Conservation (phyloP, 2,888 invertebrate species). For the Ormia ochracea region DNA sequence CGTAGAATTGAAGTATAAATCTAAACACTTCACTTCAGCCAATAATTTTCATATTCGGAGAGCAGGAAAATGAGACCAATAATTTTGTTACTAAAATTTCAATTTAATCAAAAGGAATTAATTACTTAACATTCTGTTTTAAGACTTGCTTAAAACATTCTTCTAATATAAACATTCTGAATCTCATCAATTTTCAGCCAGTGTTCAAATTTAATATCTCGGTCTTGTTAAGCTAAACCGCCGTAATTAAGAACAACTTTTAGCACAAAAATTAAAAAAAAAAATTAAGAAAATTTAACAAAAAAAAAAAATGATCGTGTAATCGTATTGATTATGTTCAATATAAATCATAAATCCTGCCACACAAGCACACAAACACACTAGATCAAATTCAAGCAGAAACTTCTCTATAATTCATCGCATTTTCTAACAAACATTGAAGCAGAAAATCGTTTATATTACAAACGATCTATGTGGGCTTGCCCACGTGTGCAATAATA, state of each 20-base stretch:
- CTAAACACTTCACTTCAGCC: too few species aligned
- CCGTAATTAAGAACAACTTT: not conserved
- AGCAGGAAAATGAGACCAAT: too few species aligned
- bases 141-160: too few species aligned
- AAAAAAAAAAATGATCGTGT: not conserved
- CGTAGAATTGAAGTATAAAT: too few species aligned
- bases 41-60: too few species aligned
- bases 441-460: not conserved
- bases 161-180: too few species aligned
- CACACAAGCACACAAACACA: not conserved
- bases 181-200: too few species aligned
- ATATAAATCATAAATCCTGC: not conserved
- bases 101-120: too few species aligned
- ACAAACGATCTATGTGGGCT: not conserved
- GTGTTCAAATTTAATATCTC: not conserved
- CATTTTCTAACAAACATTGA: not conserved
- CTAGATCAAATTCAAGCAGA: not conserved
- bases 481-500: not conserved
- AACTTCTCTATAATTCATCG: not conserved
- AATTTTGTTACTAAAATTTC: too few species aligned
- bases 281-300: not conserved
- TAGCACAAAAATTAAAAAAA: not conserved
- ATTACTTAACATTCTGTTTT: too few species aligned
- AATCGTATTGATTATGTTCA: conserved; percentile 17
- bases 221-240: not conserved